Evolutionary conservation across 2,888 invertebrate species (phyloP), one percentile per base, ranked within the genome.

Genomic region (Habrosyne pyritoides): DNA sequence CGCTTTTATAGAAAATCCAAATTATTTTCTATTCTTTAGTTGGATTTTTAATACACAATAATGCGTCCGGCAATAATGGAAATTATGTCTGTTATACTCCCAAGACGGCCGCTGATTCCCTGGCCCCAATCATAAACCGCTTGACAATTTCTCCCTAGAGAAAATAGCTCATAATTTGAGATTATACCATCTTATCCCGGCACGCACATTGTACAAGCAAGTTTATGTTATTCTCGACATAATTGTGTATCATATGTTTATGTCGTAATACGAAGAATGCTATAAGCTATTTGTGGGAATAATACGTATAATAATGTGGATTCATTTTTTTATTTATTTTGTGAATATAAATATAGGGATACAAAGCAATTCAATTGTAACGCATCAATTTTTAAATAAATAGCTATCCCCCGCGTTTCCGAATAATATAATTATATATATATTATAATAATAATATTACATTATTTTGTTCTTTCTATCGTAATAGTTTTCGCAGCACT

Each of bases 81-180:
- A n/a, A n/a, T n/a, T n/a, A n/a, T n/a, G n/a, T n/a, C n/a, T n/a
- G n/a, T n/a, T n/a, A n/a, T n/a, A n/a, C n/a, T n/a, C n/a, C n/a
- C n/a, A n/a, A n/a, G n/a, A n/a, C n/a, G n/a, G n/a, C n/a, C 42
- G 14, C 42, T 18, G 8, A 1, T 2, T 42, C 18, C 18, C 2
- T 18, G n/a, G 42, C 42, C 18, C 42, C 18, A 42, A 2, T 42
- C 8, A 42, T 42, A 42, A 7, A 42, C 8, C 42, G 42, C 42
- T 42, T 18, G 2, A 42, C 42, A 42, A 14, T 36, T 6, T 14
- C 36, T 36, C 36, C 14, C 36, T 14, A 6, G 14, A 18, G 42
- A 18, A 42, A 42, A 42, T 42, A 42, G 42, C 42, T 42, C 42
- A 18, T 42, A 42, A 42, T 42, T 42, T 18, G 42, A 42, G 42